phyloP scores from a whole-genome alignment of 2,888 invertebrate genomes.

The Epinotia nisella region DNA sequence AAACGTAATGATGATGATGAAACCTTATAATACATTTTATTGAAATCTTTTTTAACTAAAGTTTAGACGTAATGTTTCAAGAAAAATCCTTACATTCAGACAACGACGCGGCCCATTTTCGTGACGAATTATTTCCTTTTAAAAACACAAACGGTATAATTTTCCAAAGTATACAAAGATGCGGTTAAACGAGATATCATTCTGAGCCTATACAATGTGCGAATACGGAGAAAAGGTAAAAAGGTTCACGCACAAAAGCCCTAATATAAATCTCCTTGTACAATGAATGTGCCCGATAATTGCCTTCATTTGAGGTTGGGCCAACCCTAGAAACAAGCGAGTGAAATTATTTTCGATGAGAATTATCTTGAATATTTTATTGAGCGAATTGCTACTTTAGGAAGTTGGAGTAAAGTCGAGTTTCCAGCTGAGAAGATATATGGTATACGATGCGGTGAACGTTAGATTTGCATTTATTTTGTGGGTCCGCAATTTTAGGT shows the following conservation, averaged over 20 bases:
- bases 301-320: conserved; percentile 28
- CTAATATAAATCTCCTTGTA: conserved; percentile 38
- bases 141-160: background rate
- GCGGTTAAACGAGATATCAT: conserved; percentile 19
- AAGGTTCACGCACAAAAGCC: conserved; percentile 32
- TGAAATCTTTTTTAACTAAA: too few species aligned
- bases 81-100: background rate
- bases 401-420: background rate
- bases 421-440: background rate
- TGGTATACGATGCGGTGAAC: background rate
- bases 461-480: background rate
- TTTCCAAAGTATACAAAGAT: conserved; percentile 5
- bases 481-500: background rate
- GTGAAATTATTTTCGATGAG: background rate
- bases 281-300: conserved; percentile 37
- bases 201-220: conserved; percentile 30
- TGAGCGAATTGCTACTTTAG: background rate
- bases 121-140: background rate
- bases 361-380: background rate
- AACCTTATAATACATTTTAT: too few species aligned
- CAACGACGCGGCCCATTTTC: background rate
- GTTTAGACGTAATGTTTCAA: too few species aligned
- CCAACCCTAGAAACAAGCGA: conserved; percentile 20
- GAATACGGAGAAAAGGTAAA: conserved; percentile 30
- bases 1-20: too few species aligned